These are phyloP conservation scores for Rhabditophanes sp. DNA, from an alignment of 2,888 invertebrate genomes.

Conservation along the genomic window DNA sequence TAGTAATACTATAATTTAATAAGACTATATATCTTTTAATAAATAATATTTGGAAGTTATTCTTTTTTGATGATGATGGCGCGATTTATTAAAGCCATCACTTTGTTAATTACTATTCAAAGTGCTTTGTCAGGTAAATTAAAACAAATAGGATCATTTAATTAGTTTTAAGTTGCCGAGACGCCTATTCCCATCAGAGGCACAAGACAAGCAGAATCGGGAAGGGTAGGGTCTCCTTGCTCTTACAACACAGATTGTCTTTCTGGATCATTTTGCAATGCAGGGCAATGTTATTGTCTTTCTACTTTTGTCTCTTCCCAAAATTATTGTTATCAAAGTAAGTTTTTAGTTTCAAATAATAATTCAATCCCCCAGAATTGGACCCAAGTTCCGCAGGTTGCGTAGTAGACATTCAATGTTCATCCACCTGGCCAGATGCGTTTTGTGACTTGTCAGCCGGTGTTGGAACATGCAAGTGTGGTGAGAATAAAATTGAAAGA, in stretches of 20 bases:
- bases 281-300: slow-evolving; percentile 26
- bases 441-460: slow-evolving; percentile 26
- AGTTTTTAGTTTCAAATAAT: slow-evolving; percentile 1
- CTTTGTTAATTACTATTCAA: too few relatives aligned
- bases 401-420: slow-evolving; percentile 26
- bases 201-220: slow-evolving; percentile 24
- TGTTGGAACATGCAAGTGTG: slow-evolving; percentile 28
- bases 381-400: slow-evolving; percentile 33
- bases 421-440: slow-evolving; percentile 32
- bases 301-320: slow-evolving; percentile 28
- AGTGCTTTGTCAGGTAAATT: background rate
- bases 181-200: slow-evolving; percentile 1
- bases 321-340: slow-evolving; percentile 27
- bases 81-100: too few relatives aligned
- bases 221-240: slow-evolving; percentile 28
- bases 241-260: slow-evolving; percentile 30
- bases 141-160: background rate
- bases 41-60: too few relatives aligned
- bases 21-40: slow-evolving; percentile 1
- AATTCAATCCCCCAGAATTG: slow-evolving; percentile 15
- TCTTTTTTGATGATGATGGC: too few relatives aligned
- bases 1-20: background rate
- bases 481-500: slow-evolving; percentile 26
- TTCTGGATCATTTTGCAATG: slow-evolving; percentile 32
- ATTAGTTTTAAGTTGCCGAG: slow-evolving; percentile 1